These are phyloP conservation scores for Anolis sagrei DNA, from an alignment of 2,113 vertebrate genomes.

Conservation along the genomic window DNA sequence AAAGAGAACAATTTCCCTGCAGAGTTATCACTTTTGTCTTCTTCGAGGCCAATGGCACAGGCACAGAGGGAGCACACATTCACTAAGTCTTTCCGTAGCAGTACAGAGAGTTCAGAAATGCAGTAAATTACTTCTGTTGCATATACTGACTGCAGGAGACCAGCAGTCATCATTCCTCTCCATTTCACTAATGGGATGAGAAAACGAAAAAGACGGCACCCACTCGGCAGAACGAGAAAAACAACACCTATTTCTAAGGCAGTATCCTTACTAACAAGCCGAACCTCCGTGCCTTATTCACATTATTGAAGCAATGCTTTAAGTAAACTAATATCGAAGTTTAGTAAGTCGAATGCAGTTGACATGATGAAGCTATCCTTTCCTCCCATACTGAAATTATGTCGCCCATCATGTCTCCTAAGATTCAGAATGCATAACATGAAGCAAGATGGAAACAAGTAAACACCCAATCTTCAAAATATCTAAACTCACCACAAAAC, in stretches of 20 bases:
- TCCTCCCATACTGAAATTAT: background rate
- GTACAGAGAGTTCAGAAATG: background rate
- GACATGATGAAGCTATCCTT: background rate
- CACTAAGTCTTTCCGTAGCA: background rate
- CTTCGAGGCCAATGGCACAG: no score
- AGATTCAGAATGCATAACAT: background rate
- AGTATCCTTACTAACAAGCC: background rate
- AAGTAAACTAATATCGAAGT: background rate
- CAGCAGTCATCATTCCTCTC: background rate
- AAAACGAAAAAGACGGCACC: background rate
- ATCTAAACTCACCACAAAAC: background rate
- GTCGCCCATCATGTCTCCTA: no score
- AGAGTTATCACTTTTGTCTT: slow-evolving; percentile 3
- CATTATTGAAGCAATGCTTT: background rate
- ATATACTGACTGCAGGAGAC: background rate
- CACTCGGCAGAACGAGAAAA: background rate
- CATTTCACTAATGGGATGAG: background rate
- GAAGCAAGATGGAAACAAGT: no score
- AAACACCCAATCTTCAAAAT: background rate
- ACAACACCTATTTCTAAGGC: background rate
- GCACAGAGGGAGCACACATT: background rate
- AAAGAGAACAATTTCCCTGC: slow-evolving; percentile 9
- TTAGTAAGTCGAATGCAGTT: background rate
- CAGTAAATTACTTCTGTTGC: slow-evolving; percentile 9
- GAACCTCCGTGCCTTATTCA: background rate